Evolutionary conservation across 2,888 invertebrate genomes (phyloP).

Genomic region (Drosophila paramelanica): DNA sequence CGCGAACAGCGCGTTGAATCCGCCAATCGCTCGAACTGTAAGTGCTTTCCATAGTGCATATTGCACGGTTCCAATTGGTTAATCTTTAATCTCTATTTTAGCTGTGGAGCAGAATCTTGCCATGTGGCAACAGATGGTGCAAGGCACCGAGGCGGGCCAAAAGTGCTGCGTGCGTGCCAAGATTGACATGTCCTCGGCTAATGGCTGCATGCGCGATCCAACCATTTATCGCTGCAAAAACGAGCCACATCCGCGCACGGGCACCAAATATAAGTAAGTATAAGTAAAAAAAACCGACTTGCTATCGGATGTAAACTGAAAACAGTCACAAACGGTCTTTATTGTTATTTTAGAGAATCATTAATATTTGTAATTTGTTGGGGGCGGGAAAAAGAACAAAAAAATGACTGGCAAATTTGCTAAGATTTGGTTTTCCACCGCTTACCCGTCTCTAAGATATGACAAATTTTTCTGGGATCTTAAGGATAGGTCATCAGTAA

Average conservation of each 20-base stretch:
- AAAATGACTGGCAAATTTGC: too few relatives aligned
- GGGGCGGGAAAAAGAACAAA: too few relatives aligned
- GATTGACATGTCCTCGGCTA: conserved; percentile 97
- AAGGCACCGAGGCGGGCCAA: conserved; percentile 91
- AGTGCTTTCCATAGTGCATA: conserved; percentile 79
- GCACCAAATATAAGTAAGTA: conserved; percentile 95
- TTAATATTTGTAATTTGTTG: too few relatives aligned
- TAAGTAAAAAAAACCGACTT: background rate
- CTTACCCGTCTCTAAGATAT: too few relatives aligned
- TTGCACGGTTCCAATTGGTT: too few relatives aligned
- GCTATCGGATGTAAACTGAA: too few relatives aligned
- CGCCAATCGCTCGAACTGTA: conserved; percentile 93
- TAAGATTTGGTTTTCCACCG: too few relatives aligned
- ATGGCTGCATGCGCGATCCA: conserved; percentile 99
- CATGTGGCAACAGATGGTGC: conserved; percentile 98
- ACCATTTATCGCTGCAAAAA: conserved; percentile 99
- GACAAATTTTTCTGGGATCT: too few relatives aligned
- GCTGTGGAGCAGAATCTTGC: conserved; percentile 93
- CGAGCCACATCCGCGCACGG: conserved; percentile 97
- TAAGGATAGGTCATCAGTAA: too few relatives aligned
- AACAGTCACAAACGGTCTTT: too few relatives aligned
- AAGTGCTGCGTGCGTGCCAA: conserved; percentile 98
- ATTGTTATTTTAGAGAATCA: too few relatives aligned
- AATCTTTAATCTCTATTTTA: conserved; percentile 77
- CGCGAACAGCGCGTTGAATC: conserved; percentile 95